phyloP scores from a whole-genome alignment of 2,888 invertebrate genomes.

The Exephanes ischioxanthus region DNA sequence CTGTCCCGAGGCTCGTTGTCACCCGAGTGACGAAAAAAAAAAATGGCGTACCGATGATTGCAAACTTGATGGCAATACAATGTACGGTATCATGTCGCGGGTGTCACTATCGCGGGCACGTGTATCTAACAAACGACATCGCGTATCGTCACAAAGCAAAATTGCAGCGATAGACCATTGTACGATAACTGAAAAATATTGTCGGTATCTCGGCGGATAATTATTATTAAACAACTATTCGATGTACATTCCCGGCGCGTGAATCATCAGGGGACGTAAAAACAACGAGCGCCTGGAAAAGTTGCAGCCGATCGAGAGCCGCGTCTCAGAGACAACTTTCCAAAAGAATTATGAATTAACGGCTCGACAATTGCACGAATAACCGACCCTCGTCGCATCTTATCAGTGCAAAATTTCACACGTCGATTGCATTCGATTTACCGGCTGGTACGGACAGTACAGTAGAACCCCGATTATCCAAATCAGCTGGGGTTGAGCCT shows the following conservation, averaged over 20 bases:
- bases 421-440: no score
- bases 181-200: not conserved
- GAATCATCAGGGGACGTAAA: not conserved
- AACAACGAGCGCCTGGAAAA: not conserved
- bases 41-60: not conserved
- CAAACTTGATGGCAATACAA: constrained; percentile 1
- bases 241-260: not conserved
- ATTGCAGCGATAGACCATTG: not conserved
- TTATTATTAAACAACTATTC: not conserved
- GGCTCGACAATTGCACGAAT: no score
- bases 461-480: no score
- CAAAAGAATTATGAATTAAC: no score
- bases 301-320: not conserved
- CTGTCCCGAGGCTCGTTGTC: not conserved
- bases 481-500: no score
- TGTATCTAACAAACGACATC: not conserved
- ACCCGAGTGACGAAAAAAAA: not conserved
- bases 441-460: no score
- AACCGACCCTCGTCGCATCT: no score
- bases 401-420: no score
- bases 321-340: no score
- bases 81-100: not conserved
- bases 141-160: not conserved
- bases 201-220: not conserved
- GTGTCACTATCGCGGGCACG: not conserved